Evolutionary conservation across 2,113 vertebrate species (phyloP).

Genomic region (Pollachius pollachius): DNA sequence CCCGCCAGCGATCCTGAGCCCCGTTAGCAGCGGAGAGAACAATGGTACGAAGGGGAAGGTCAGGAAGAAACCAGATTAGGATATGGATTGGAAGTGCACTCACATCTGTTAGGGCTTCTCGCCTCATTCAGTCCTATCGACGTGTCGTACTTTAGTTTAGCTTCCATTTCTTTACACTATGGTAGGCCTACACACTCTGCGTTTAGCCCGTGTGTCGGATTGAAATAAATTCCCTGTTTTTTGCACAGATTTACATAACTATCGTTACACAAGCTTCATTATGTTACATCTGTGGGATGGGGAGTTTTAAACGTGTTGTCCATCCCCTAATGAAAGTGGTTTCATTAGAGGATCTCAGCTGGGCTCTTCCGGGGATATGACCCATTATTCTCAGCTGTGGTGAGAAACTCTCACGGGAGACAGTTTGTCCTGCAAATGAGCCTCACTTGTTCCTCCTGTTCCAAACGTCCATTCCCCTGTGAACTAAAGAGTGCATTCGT

Average conservation of each 20-base stretch:
- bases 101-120: background rate
- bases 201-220: too few relatives aligned
- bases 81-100: background rate
- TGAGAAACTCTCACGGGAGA: slow-evolving; percentile 38
- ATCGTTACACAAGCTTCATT: too few relatives aligned
- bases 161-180: background rate
- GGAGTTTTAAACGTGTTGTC: background rate
- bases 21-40: slow-evolving; percentile 34
- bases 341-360: slow-evolving; percentile 51
- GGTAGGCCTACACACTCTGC: background rate
- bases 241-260: too few relatives aligned
- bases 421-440: slow-evolving; percentile 28
- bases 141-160: background rate
- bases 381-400: slow-evolving; percentile 62
- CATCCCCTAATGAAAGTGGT: slow-evolving; percentile 20
- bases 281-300: too few relatives aligned
- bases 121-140: background rate
- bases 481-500: too few relatives aligned
- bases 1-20: slow-evolving; percentile 1
- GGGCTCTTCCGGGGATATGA: slow-evolving; percentile 41
- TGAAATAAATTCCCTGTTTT: too few relatives aligned
- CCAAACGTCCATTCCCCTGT: too few relatives aligned
- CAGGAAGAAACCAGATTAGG: background rate
- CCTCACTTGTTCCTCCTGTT: slow-evolving; percentile 16
- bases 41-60: slow-evolving; percentile 47